A percentile compares a stretch with the other conserved stretches of the same genome.
Conservation (phyloP, 2,888 invertebrate species). For the Rhagonycha lutea region DNA sequence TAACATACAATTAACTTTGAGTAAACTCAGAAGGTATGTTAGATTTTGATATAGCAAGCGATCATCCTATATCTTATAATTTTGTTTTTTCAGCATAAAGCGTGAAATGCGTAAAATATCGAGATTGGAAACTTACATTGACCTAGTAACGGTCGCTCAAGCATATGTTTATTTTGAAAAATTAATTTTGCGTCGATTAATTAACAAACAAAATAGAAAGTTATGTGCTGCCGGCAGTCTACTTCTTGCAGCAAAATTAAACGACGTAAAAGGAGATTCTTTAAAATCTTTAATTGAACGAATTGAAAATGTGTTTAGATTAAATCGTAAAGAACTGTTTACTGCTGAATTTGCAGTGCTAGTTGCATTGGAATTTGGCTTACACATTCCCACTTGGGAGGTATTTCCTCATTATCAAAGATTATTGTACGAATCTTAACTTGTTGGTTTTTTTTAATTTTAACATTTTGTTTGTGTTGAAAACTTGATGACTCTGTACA, state of each 20-base stretch:
- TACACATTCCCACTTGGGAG: conserved; percentile 90
- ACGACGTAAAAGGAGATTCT: conserved; percentile 91
- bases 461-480: not conserved
- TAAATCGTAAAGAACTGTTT: conserved; percentile 88
- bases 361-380: conserved; percentile 91
- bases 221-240: conserved; percentile 94
- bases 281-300: conserved; percentile 89
- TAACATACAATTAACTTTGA: conserved; percentile 89
- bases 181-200: conserved; percentile 85
- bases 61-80: not conserved
- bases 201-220: conserved; percentile 95
- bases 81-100: conserved; percentile 73
- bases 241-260: conserved; percentile 92
- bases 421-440: conserved; percentile 89
- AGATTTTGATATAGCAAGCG: not conserved
- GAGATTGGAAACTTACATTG: conserved; percentile 79
- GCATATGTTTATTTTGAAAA: conserved; percentile 99
- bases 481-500: not conserved
- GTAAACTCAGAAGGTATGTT: conserved; percentile 88
- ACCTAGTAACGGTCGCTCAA: conserved; percentile 91
- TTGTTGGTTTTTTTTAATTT: not conserved
- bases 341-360: conserved; percentile 93
- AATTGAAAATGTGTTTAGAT: conserved; percentile 86
- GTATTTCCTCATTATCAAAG: conserved; percentile 95
- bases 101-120: conserved; percentile 94